These are phyloP conservation scores for Glyphotaelius pellucidus DNA, from an alignment of 2,888 invertebrate genomes.

Conservation along the genomic window DNA sequence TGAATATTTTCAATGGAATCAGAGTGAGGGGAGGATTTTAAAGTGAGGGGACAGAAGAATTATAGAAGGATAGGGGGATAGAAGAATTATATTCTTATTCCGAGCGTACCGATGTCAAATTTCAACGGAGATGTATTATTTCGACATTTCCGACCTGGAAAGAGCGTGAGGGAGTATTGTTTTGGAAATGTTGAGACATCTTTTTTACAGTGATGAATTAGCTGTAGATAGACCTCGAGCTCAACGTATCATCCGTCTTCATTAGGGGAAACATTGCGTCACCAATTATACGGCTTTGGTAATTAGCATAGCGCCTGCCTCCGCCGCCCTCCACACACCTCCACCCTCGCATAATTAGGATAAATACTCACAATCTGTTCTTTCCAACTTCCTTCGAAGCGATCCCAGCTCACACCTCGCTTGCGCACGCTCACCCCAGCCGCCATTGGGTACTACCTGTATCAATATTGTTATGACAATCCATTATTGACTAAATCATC, in stretches of 20 bases:
- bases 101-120: neutral
- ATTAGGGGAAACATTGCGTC: constrained; percentile 31
- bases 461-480: neutral
- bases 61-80: no score
- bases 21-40: no score
- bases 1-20: no score
- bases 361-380: no score
- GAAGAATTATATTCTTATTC: no score
- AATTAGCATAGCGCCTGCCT: constrained; percentile 4
- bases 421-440: neutral
- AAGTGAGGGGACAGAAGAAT: no score
- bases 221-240: neutral
- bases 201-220: constrained; percentile 29
- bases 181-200: neutral
- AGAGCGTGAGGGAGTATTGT: neutral
- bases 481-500: neutral
- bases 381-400: neutral
- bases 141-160: neutral
- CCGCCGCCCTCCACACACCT: neutral
- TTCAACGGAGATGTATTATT: neutral
- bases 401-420: neutral
- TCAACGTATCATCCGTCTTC: constrained; percentile 30
- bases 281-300: constrained; percentile 21
- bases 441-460: neutral
- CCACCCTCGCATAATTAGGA: neutral